A percentile compares a stretch with the other conserved stretches of the same genome.
Evolutionary conservation across 2,113 vertebrate species (phyloP).

Genomic region (Xenopus borealis): DNA sequence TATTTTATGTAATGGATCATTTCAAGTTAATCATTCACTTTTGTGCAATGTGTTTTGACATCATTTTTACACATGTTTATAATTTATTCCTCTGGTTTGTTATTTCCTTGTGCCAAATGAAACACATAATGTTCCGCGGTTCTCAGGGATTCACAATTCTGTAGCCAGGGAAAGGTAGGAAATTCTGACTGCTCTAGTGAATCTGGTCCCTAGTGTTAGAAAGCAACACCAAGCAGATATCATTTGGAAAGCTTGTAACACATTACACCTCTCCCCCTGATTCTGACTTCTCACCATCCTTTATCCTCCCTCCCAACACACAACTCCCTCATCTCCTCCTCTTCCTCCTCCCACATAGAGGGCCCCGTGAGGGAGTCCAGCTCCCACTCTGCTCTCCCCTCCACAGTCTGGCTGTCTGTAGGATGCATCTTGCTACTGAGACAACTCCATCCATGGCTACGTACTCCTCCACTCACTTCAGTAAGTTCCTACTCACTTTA

Average conservation of each 20-base stretch:
- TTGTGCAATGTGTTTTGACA: no score
- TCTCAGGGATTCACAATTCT: no score
- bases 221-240: no score
- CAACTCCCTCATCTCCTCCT: constrained; percentile 1
- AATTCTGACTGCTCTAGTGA: no score
- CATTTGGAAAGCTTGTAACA: background rate
- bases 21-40: no score
- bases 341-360: background rate
- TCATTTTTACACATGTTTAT: no score
- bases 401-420: background rate
- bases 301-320: background rate
- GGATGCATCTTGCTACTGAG: constrained; percentile 3
- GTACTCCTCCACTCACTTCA: background rate
- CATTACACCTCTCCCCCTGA: background rate
- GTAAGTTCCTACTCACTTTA: constrained; percentile 4
- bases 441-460: constrained; percentile 1
- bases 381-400: background rate
- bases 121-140: no score
- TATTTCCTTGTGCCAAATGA: no score
- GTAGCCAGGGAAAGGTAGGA: no score
- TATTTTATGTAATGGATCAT: no score
- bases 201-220: no score
- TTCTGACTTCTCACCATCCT: background rate
- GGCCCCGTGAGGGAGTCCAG: background rate
- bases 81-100: no score